Percentiles rank a stretch among this genome's conserved stretches.
Evolutionary conservation across 2,797 vertebrate species (phyloP).

Genomic region (Brotula barbata): DNA sequence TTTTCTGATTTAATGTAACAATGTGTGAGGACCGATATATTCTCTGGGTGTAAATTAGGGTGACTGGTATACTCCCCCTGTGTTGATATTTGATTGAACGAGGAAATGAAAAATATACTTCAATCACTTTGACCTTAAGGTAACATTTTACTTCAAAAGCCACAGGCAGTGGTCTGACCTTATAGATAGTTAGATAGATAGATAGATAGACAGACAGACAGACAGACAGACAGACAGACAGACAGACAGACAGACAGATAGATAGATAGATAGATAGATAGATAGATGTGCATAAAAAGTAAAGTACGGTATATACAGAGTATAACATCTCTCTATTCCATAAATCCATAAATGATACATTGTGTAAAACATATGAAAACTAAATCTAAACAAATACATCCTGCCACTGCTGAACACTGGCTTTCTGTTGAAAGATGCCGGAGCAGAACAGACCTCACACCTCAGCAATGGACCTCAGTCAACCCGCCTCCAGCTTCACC

Average conservation of each 20-base stretch:
- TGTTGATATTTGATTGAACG: constrained; percentile 57
- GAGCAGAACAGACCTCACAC: constrained; percentile 63
- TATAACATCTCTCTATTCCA: too few species aligned
- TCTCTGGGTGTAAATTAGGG: not conserved
- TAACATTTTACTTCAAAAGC: constrained; percentile 67
- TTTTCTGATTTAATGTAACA: too few species aligned
- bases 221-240: constrained; percentile 8
- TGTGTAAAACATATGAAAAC: not conserved
- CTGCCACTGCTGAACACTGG: constrained; percentile 14
- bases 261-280: constrained; percentile 22
- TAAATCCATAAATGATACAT: too few species aligned
- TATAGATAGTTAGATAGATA: constrained; percentile 14
- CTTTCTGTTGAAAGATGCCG: constrained; percentile 29
- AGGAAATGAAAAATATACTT: constrained; percentile 57
- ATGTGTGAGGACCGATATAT: too few species aligned
- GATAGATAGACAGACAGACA: constrained; percentile 26
- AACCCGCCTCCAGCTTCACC: constrained; percentile 70
- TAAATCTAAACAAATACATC: not conserved
- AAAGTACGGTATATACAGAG: too few species aligned
- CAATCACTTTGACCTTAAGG: constrained; percentile 75
- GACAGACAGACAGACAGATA: constrained; percentile 8
- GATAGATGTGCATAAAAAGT: constrained; percentile 21
- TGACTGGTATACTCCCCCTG: constrained; percentile 17
- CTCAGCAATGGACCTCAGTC: constrained; percentile 74
- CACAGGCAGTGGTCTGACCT: constrained; percentile 32